Percentiles rank a stretch among this genome's conserved stretches.
Conservation (phyloP, 2,113 vertebrate genomes). For the Prionailurus viverrinus region DNA sequence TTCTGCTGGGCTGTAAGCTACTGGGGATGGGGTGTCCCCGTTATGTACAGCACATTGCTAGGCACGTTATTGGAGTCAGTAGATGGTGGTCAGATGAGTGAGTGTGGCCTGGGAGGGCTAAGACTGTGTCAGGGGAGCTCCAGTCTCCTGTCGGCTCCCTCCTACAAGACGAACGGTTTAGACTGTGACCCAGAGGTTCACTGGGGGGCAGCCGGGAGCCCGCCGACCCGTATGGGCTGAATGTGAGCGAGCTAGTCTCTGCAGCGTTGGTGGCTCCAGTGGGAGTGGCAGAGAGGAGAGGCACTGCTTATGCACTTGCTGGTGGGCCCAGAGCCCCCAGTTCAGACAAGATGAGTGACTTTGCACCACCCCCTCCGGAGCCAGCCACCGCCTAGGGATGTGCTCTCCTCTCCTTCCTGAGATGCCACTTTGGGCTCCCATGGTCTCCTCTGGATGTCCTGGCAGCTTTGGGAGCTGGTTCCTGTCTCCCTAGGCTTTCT, state of each 20-base stretch:
- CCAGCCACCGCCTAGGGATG: not conserved
- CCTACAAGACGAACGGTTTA: not conserved
- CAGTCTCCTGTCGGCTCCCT: not conserved
- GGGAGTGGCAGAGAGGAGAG: not conserved
- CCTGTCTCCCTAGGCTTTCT: not conserved
- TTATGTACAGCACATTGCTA: too few species aligned
- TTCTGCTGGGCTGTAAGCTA: not conserved
- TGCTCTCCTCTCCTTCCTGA: not conserved
- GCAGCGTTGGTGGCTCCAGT: not conserved
- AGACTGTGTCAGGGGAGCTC: not conserved
- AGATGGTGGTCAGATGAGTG: not conserved
- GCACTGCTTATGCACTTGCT: not conserved
- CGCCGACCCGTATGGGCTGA: accelerated
- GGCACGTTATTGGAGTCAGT: not conserved
- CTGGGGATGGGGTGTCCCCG: not conserved
- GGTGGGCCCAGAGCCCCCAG: not conserved
- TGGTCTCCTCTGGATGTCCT: not conserved
- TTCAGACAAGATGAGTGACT: not conserved
- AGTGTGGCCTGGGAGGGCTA: not conserved
- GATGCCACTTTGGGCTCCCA: not conserved
- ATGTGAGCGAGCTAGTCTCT: not conserved
- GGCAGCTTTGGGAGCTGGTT: not conserved
- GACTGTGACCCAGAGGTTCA: not conserved
- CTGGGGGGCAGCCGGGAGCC: not conserved
- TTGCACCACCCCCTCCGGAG: too few species aligned